A percentile compares a stretch with the other conserved stretches of the same genome.
These are phyloP conservation scores for Enteromius trimaculatus DNA, from an alignment of 2,797 vertebrate species.

Conservation along the genomic window DNA sequence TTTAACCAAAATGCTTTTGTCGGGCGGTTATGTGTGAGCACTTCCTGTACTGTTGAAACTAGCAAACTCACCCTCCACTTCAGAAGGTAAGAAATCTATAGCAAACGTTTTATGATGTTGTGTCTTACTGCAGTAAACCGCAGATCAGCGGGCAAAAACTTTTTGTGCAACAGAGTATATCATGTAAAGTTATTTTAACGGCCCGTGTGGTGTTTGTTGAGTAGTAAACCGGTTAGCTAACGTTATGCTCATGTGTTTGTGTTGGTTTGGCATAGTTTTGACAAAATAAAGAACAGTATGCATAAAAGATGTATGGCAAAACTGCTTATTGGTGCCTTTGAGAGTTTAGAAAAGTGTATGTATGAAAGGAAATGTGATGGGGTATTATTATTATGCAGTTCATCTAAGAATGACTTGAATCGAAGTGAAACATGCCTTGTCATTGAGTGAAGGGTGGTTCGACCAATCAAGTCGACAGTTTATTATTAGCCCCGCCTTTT, in stretches of 20 bases:
- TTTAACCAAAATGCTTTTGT: neutral
- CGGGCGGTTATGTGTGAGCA: constrained; percentile 40
- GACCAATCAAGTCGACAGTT: constrained; percentile 49
- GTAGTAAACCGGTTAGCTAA: constrained; percentile 18
- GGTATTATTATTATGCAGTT: neutral
- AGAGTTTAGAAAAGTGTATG: neutral
- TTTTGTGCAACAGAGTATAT: neutral
- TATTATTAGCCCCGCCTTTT: constrained; percentile 21
- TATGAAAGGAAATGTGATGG: neutral
- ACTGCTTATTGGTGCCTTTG: too few species aligned
- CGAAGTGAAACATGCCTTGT: constrained; percentile 34
- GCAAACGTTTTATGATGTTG: neutral
- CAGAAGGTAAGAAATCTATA: constrained; percentile 66
- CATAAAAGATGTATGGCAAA: neutral
- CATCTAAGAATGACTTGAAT: constrained; percentile 26
- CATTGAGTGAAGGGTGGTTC: constrained; percentile 36
- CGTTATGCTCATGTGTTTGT: constrained; percentile 33
- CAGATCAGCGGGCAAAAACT: neutral
- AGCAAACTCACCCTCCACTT: constrained; percentile 80
- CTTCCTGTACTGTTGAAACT: constrained; percentile 74
- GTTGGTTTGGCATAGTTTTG: neutral
- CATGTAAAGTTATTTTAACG: neutral
- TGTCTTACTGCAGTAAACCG: neutral
- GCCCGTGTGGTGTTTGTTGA: neutral
- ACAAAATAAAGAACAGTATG: neutral